Base-by-base conservation (phyloP, 2,888 invertebrate genomes). In the Drosophila neotestacea region DNA sequence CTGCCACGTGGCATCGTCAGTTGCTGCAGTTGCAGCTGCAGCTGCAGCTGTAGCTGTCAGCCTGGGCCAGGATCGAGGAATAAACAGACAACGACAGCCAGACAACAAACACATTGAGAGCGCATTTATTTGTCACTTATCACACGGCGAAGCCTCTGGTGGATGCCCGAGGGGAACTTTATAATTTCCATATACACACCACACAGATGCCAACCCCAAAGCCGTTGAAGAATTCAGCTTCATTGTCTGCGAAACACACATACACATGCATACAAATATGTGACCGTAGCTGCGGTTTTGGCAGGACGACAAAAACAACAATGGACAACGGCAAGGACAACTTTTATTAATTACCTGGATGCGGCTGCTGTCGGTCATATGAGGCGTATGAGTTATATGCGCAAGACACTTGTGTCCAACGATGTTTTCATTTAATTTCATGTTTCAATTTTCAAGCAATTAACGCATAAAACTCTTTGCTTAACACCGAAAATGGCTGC, bases 51-150 rank as follows among this genome's bases (percentile, higher is more conserved):
- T 6, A 32, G 32, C 32, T 32, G 83, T 77, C 85, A 85, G 69
- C 36, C 50, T n/a, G 7, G 52, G 63, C 52, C 69, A 39, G 85
- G 64, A 71, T 74, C 58, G 70, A 69, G 80, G 68, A 67, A 74
- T 79, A 70, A 77, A 72, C 79, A 60, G 70, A 73, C 70, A 73
- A 55, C 36, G 58, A 63, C 63, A 27, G 39, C 9, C 47, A 9
- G 60, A 48, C 69, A 55, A 56, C 71, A 63, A 87, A 72, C 87
- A 87, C 78, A 84, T 74, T 67, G 78, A 75, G 70, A 73, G 74
- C 81, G 74, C 81, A 79, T 90, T 90, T 83, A 89, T 87, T 89
- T 90, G 82, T 90, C 90, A 80, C 85, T 85, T 87, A 81, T 85
- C 90, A 78, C 67, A 78, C 76, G 72, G 52, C 60, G 47, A 56